Base-by-base conservation (phyloP, 92 coral and sea anemone species). In the Micromussa lordhowensis region DNA sequence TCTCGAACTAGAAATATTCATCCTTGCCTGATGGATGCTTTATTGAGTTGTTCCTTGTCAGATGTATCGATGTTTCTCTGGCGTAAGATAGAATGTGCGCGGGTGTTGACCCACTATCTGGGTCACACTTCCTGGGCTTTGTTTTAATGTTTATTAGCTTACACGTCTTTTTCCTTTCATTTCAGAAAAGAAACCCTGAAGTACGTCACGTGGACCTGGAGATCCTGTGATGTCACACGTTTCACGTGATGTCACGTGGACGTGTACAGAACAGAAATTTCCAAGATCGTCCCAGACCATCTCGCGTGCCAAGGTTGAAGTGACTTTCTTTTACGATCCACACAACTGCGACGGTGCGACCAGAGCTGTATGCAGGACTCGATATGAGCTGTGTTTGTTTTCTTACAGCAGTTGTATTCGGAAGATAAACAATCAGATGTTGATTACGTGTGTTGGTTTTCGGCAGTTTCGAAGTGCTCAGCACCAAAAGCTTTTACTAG, bases 121-220 rank as follows among this genome's bases (percentile, higher is more conserved):
- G n/a, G n/a, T n/a, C n/a, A n/a, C n/a, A n/a, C n/a, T n/a, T n/a
- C 51, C 51, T 1, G 51, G 51, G 9, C 9, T 44, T 44, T 7
- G 51, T 44, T 44, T 44, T 44, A 44, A 44, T 44, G 51, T 44
- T 44, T 44, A 44, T 44, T 44, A 14, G 11, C 12, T 3, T 78
- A 14, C 51, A 1, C 1, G 8, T 4, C 26, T 68, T 35, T 28
- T 21, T 21, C 73, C 72, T 57, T 91, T 64, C 48, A 14, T 90
- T 90, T 38, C 93, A 97, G 99, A 95, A 97, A 89, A 92, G 93
- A 91, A 97, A 92, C 49, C 99, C 99, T 29, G 99, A 97, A 94
- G 98, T 97, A 31, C 96, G 99, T 11, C 99, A 97, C 88, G 99
- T 97, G 82, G 99, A 97, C 85, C 76, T 97, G 71, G 99, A 97